These are phyloP conservation scores for Lipophrys pholis DNA, from an alignment of 2,113 vertebrate genomes.

Conservation along the genomic window DNA sequence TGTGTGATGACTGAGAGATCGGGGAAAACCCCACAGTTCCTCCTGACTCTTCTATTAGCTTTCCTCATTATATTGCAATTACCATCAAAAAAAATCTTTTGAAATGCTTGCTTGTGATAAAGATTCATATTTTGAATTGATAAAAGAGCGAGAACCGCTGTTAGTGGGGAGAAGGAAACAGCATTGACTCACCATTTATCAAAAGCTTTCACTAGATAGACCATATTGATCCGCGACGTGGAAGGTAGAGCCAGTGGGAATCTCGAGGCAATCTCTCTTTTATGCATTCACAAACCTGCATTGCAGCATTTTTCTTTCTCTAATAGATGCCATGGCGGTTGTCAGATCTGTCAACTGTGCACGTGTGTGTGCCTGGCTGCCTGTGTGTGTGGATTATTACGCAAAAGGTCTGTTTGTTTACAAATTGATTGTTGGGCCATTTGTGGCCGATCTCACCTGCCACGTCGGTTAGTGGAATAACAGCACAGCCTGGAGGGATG, in stretches of 20 bases:
- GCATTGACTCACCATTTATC: slow-evolving; percentile 62
- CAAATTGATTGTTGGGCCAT: slow-evolving; percentile 40
- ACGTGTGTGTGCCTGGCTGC: slow-evolving; percentile 3
- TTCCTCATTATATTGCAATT: slow-evolving; percentile 23
- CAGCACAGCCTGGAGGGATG: slow-evolving; percentile 23
- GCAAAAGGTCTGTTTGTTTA: slow-evolving; percentile 34
- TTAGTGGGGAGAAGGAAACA: slow-evolving; percentile 33
- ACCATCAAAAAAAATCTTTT: slow-evolving; percentile 13
- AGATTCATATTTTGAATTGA: slow-evolving; percentile 42
- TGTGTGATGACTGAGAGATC: slow-evolving; percentile 7
- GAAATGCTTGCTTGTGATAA: slow-evolving; percentile 27
- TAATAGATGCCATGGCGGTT: slow-evolving; percentile 47
- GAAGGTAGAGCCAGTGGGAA: slow-evolving; percentile 64
- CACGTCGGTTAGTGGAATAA: slow-evolving; percentile 27
- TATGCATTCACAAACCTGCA: slow-evolving; percentile 58
- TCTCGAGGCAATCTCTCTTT: slow-evolving; percentile 58
- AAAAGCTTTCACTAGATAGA: slow-evolving; percentile 57
- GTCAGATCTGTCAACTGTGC: slow-evolving; percentile 56
- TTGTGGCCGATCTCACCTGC: slow-evolving; percentile 27
- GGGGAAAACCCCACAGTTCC: neutral
- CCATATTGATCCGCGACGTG: slow-evolving; percentile 65
- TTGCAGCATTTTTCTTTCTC: slow-evolving; percentile 48
- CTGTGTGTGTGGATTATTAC: slow-evolving; percentile 3
- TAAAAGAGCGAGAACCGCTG: slow-evolving; percentile 36
- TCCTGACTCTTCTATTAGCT: slow-evolving; percentile 14